phyloP scores from a whole-genome alignment of 2,113 vertebrate genomes.

The Recurvirostra avosetta region DNA sequence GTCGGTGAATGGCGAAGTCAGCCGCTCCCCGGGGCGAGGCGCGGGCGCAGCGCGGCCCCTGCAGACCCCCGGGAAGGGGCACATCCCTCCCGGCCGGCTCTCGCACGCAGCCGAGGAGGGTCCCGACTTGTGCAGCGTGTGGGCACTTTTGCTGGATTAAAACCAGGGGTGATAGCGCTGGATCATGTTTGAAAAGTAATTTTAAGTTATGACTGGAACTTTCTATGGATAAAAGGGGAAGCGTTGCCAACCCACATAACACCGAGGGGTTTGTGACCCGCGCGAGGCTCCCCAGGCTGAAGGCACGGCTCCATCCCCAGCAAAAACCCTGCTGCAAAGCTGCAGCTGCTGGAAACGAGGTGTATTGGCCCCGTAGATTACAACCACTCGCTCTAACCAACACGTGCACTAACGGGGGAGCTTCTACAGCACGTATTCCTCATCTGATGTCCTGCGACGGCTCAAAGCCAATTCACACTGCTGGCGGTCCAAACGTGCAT shows the following conservation, averaged over 20 bases:
- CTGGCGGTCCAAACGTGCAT: background rate
- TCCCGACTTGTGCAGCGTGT: background rate
- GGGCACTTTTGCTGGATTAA: background rate
- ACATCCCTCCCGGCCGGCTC: background rate
- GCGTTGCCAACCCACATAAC: too few species aligned
- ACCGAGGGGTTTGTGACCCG: fast-evolving
- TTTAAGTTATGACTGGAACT: background rate
- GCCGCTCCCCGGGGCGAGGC: fast-evolving
- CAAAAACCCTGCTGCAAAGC: background rate
- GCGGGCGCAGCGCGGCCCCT: background rate
- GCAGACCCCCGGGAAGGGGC: background rate
- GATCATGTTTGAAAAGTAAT: background rate
- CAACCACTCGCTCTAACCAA: background rate
- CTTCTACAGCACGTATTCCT: background rate
- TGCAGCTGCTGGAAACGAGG: background rate
- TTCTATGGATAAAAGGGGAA: background rate
- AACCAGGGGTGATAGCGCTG: background rate
- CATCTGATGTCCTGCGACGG: background rate
- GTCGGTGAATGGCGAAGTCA: background rate
- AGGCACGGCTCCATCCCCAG: background rate
- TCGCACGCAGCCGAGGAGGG: background rate
- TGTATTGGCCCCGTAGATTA: fast-evolving
- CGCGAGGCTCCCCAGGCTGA: background rate
- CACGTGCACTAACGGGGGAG: background rate
- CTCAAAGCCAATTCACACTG: background rate